Percentiles rank a stretch among this genome's conserved stretches.
These are phyloP conservation scores for Caenorhabditis macrosperma DNA, from an alignment of 2,888 invertebrate species.

Conservation along the genomic window DNA sequence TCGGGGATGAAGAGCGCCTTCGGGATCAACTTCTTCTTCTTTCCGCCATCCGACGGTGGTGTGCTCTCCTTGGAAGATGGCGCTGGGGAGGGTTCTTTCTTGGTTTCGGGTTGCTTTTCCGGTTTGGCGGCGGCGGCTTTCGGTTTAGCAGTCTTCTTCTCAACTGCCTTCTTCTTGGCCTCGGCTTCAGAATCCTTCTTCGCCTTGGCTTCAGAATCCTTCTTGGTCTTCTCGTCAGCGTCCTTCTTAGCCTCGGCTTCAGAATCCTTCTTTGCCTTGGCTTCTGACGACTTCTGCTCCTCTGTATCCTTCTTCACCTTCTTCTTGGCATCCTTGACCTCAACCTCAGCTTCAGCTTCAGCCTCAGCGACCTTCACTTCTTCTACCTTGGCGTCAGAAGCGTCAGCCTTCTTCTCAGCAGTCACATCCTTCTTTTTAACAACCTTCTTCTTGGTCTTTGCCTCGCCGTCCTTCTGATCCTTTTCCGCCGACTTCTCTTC, in stretches of 20 bases:
- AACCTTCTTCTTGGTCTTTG: conserved; percentile 20
- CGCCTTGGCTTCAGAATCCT: conserved; percentile 26
- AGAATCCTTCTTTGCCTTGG: conserved; percentile 27
- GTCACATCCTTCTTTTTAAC: conserved; percentile 25
- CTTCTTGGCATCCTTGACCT: too few relatives aligned
- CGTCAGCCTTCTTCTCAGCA: conserved; percentile 20
- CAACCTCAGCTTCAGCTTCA: conserved; percentile 7
- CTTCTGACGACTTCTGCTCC: too few relatives aligned
- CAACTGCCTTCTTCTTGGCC: conserved; percentile 3
- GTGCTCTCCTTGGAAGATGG: conserved; percentile 40
- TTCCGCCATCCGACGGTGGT: conserved; percentile 44
- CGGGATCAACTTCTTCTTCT: conserved; percentile 67
- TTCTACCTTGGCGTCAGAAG: too few relatives aligned
- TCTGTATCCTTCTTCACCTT: too few relatives aligned
- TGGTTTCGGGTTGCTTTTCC: conserved; percentile 13
- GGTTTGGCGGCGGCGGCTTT: conserved; percentile 8
- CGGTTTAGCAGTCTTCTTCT: conserved; percentile 2
- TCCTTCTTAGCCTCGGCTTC: conserved; percentile 20
- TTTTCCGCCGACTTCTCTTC: conserved; percentile 8
- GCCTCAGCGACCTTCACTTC: too few relatives aligned
- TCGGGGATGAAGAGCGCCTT: conserved; percentile 77
- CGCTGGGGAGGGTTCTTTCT: conserved; percentile 23
- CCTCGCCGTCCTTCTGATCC: conserved; percentile 8
- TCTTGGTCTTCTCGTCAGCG: too few relatives aligned
- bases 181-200: conserved; percentile 25